Evolutionary conservation across 2,797 vertebrate genomes (phyloP), one percentile per base, ranked within the genome.

Genomic region (Scolopax bukidnonensis): DNA sequence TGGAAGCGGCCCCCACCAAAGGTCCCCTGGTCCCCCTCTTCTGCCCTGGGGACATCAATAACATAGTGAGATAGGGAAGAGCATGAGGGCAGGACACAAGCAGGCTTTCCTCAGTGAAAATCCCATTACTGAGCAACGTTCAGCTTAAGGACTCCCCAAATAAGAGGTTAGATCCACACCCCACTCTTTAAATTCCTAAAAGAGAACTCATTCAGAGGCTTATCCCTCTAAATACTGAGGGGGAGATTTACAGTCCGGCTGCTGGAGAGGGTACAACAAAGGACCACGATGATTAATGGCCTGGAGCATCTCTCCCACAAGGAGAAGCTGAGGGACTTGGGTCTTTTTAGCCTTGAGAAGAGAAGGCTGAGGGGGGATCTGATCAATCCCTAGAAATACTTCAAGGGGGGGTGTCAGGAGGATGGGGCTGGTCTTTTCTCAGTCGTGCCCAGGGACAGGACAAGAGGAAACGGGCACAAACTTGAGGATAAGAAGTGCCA

Each of bases 11-110:
- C 36, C 27, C 1, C 2, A 18, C 11, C 18, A 6, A 19, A 76
- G n/a, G 23, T 47, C 6, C 25, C 51, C 25, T 3, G 4, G 4
- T 9, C 13, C 57, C 77, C 7, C 19, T 11, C 30, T 15, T 23
- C 82, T 40, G 82, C 82, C n/a, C 10, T 2, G 0, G 47, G 69
- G 47, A 32, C 16, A n/a, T 19, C 13, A 4, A 1, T 1, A 6
- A 24, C 36, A 4, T 9, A 3, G 3, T 48, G 12, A 48, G 47
- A 7, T 24, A 3, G 10, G 77, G 68, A 33, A 32, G 11, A 30
- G 57, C 38, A 4, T 10, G 36, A 10, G 41, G 47, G 61, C 11
- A 4, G 45, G 33, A 51, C 28, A 9, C 24, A 13, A 18, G 14
- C 16, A 20, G 59, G 19, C 2, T 23, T 48, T 53, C 56, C 61